Base-by-base conservation (phyloP, 2,888 invertebrate species). In the Asteroscopus sphinx region DNA sequence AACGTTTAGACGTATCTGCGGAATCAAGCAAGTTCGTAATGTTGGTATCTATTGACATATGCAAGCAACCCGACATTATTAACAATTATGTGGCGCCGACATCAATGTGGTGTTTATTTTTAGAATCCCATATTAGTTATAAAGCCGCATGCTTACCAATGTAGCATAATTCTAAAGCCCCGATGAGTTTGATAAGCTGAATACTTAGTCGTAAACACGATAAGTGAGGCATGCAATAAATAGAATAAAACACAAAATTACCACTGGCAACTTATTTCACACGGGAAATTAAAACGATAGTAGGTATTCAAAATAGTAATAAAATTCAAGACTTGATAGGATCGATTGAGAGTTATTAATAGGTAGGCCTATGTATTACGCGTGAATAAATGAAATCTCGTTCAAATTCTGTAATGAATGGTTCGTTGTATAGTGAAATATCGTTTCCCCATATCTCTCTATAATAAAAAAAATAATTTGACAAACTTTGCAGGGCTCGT, bases 31-130 rank as follows among this genome's bases (percentile, higher is more conserved):
- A 54, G 35, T 47, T 21, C 63, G 72, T 37, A 61, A 42, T 46
- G 77, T 74, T 79, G 57, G 75, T 76, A 78, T 79, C 71, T 77
- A 82, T 80, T 83, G 79, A 80, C 82, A 87, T 84, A 73, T 73
- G 71, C 54, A 54, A 51, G 46, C 64, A 51, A 70, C 67, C 74
- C 70, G 76, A 70, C 79, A 71, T 80, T 84, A 87, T 85, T 86
- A 82, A 81, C 82, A 82, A 88, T 88, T 89, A 89, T 81, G 80
- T 72, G 88, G 89, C 90, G 89, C 89, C 88, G 73, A 65, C 72
- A 68, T 79, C 76, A 79, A 73, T 76, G 72, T 59, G 57, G 54
- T 68, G 71, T 75, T 77, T 79, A 79, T 84, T 80, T 81, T 80
- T 76, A 81, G 68, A 76, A 30, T 46, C 45, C 57, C 52, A 66